Conservation (phyloP, 2,888 invertebrate species). For the Plagodis dolabraria region DNA sequence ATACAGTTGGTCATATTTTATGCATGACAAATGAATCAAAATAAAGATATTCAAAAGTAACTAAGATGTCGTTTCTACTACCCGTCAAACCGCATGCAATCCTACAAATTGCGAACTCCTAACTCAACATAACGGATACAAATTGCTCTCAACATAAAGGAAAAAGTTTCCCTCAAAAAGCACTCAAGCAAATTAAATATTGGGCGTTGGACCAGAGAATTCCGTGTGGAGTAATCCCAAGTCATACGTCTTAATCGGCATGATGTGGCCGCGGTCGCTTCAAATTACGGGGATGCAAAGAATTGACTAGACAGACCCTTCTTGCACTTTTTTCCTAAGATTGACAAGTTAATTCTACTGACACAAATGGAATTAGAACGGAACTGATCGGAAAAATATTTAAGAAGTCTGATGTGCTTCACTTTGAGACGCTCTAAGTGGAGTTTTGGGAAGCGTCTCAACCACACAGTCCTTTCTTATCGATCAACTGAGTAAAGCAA, state of each 20-base stretch:
- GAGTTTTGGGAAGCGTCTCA: no score
- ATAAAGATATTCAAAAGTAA: not conserved
- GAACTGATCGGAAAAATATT: slow-evolving; percentile 16
- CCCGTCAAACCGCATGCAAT: slow-evolving; percentile 61
- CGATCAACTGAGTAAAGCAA: no score
- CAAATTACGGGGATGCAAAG: slow-evolving; percentile 65
- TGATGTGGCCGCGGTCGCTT: slow-evolving; percentile 74
- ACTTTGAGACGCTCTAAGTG: no score
- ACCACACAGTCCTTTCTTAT: no score
- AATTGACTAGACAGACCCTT: slow-evolving; percentile 73
- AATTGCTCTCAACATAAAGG: slow-evolving; percentile 74
- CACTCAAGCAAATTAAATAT: slow-evolving; percentile 84
- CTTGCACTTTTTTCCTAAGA: slow-evolving; percentile 53
- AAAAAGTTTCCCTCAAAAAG: slow-evolving; percentile 78
- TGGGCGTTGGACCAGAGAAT: slow-evolving; percentile 66
- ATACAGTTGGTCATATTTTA: not conserved
- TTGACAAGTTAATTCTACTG: slow-evolving; percentile 64
- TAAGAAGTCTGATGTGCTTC: no score
- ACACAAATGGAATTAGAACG: slow-evolving; percentile 48
- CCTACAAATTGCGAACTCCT: slow-evolving; percentile 59
- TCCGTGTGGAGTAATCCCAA: slow-evolving; percentile 69
- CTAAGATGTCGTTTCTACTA: slow-evolving; percentile 9
- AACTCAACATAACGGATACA: slow-evolving; percentile 79
- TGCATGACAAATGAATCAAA: no score
- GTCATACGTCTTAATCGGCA: slow-evolving; percentile 82